phyloP scores from a whole-genome alignment of 2,797 vertebrate genomes.

The Fundulus diaphanus region DNA sequence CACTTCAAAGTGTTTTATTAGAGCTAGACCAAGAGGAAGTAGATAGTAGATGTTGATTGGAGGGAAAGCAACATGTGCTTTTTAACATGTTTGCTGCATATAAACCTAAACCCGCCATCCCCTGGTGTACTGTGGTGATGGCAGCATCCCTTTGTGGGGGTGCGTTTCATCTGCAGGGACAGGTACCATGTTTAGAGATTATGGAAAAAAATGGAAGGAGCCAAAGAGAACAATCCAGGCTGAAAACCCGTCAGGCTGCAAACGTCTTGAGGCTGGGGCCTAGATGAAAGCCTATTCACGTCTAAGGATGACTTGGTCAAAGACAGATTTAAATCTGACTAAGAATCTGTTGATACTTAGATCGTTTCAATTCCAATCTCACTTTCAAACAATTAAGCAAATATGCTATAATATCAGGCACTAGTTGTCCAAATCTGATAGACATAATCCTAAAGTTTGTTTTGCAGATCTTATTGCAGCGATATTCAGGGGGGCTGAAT shows the following conservation, averaged over 20 bases:
- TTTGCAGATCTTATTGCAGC: background rate
- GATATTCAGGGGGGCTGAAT: too few relatives aligned
- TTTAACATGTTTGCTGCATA: background rate
- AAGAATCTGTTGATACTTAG: background rate
- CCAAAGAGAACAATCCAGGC: background rate
- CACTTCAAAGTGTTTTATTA: background rate
- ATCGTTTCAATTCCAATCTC: too few relatives aligned
- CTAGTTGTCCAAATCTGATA: background rate
- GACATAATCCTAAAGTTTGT: background rate
- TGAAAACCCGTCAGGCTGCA: too few relatives aligned
- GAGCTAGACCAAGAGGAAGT: background rate
- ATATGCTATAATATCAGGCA: background rate
- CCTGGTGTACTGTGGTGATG: too few relatives aligned
- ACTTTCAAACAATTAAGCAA: too few relatives aligned
- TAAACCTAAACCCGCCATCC: too few relatives aligned
- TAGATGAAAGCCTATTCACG: background rate
- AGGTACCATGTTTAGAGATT: too few relatives aligned
- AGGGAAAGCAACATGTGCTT: background rate
- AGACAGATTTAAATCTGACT: background rate
- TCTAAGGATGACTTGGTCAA: too few relatives aligned
- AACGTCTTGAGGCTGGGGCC: too few relatives aligned
- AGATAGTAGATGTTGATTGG: background rate
- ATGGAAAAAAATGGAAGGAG: too few relatives aligned
- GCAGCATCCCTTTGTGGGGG: too few relatives aligned
- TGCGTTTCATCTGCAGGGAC: too few relatives aligned